Conservation (phyloP, 2,113 vertebrate species). For the Danio rerio region DNA sequence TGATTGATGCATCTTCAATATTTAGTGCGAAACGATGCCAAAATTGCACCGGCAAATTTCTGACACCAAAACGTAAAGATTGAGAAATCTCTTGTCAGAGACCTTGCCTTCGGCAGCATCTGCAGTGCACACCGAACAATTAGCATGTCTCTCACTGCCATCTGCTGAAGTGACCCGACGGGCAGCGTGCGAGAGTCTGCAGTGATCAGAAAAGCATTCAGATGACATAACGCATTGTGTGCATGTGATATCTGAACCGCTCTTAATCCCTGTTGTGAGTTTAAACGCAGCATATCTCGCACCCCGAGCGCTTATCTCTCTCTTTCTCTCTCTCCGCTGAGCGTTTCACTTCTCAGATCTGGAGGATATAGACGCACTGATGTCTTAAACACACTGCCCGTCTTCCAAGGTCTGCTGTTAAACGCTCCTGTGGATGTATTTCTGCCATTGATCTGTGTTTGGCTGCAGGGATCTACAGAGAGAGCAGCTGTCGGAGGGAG, state of each 20-base stretch:
- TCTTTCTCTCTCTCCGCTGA: conserved; percentile 63
- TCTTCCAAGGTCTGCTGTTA: conserved; percentile 74
- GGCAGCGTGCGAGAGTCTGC: background rate
- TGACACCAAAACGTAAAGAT: background rate
- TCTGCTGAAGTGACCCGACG: background rate
- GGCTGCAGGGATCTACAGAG: conserved; percentile 75
- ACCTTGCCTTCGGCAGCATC: conserved; percentile 1
- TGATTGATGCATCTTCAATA: background rate
- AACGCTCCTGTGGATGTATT: conserved; percentile 82
- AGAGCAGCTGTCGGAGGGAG: conserved; percentile 77
- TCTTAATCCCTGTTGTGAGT: conserved; percentile 65
- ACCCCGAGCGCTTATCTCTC: conserved; percentile 56
- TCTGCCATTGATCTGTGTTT: conserved; percentile 80
- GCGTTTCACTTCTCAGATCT: conserved; percentile 67
- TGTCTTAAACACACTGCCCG: conserved; percentile 76
- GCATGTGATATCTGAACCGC: conserved; percentile 58
- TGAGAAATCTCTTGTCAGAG: conserved; percentile 13
- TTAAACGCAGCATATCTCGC: conserved; percentile 61
- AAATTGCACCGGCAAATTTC: background rate
- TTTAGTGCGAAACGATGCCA: background rate
- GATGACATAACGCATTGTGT: conserved; percentile 56
- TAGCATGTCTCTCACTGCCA: conserved; percentile 21
- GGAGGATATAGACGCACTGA: conserved; percentile 70
- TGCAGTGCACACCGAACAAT: conserved; percentile 13
- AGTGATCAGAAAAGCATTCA: conserved; percentile 29